A percentile compares a stretch with the other conserved stretches of the same genome.
These are phyloP conservation scores for Zapus hudsonius DNA, from an alignment of 2,113 vertebrate species.

Conservation along the genomic window DNA sequence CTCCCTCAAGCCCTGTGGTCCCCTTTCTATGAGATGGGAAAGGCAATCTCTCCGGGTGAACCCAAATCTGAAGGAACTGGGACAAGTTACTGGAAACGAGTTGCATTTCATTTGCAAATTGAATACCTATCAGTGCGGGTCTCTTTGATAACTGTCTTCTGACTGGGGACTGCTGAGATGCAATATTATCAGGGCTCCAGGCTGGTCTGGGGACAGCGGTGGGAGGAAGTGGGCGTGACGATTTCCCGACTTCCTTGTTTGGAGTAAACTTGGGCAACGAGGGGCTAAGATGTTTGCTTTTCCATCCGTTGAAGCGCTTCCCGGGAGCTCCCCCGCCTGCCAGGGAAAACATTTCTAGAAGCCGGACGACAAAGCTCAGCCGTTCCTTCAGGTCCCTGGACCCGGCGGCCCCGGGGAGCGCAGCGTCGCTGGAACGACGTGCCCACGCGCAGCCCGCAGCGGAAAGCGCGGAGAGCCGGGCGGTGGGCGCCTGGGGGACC, in stretches of 20 bases:
- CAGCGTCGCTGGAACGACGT: slow-evolving; percentile 13
- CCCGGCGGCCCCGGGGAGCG: slow-evolving; percentile 39
- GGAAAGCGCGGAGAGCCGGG: no score
- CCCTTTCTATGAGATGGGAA: neutral
- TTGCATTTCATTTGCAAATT: neutral
- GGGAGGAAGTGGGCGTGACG: slow-evolving; percentile 69
- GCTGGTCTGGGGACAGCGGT: neutral
- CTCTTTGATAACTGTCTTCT: neutral
- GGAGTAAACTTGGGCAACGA: slow-evolving; percentile 72
- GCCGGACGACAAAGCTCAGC: neutral
- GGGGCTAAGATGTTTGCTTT: slow-evolving; percentile 39
- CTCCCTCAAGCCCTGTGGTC: neutral
- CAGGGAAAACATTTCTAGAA: slow-evolving; percentile 41
- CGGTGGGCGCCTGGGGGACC: neutral
- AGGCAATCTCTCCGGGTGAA: neutral
- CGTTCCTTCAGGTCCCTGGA: slow-evolving; percentile 16
- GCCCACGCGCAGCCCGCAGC: neutral
- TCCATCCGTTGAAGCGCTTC: slow-evolving; percentile 55
- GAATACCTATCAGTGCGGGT: neutral
- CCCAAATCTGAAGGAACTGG: neutral
- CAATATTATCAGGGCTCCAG: neutral
- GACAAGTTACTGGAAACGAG: neutral
- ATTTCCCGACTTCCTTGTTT: slow-evolving; percentile 67
- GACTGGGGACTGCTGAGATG: neutral
- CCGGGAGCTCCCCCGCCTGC: slow-evolving; percentile 5